Percentiles rank a stretch among this genome's conserved stretches.
Evolutionary conservation across 1,140 invertebrate genomes (phyloP).

Genomic region (Schlechtendalia chinensis): DNA sequence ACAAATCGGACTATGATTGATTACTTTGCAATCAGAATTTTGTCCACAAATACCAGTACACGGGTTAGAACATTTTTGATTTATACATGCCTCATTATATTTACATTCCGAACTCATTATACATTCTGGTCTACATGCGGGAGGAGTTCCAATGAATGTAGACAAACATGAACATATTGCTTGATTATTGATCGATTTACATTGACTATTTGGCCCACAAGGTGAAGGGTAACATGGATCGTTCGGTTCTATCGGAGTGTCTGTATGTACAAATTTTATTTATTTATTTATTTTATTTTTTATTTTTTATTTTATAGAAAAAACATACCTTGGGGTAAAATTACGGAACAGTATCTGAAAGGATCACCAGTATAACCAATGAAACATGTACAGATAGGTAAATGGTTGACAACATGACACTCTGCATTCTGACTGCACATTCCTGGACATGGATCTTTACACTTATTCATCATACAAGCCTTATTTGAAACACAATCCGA

Average conservation of each 20-base stretch:
- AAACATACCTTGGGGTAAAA: constrained; percentile 52
- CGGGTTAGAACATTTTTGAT: constrained; percentile 61
- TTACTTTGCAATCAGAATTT: constrained; percentile 59
- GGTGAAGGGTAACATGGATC: constrained; percentile 62
- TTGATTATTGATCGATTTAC: constrained; percentile 58
- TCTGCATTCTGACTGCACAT: constrained; percentile 61
- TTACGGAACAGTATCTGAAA: constrained; percentile 58
- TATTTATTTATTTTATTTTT: neutral
- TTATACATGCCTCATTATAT: constrained; percentile 58
- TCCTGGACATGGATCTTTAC: constrained; percentile 67
- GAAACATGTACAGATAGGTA: constrained; percentile 62
- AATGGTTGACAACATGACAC: constrained; percentile 62
- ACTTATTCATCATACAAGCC: constrained; percentile 69
- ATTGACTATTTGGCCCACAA: constrained; percentile 62
- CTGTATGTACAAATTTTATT: neutral
- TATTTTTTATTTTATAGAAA: constrained; percentile 12
- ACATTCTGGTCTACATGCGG: constrained; percentile 60
- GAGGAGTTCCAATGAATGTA: constrained; percentile 60
- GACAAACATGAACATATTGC: constrained; percentile 60
- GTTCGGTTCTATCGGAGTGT: constrained; percentile 51
- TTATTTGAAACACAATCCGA: constrained; percentile 67
- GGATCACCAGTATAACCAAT: constrained; percentile 62
- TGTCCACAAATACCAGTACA: constrained; percentile 60
- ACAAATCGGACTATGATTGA: constrained; percentile 64
- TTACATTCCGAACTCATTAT: constrained; percentile 59